Evolutionary conservation across 2,797 vertebrate genomes (phyloP).

Genomic region (Atherinosoma microstoma): DNA sequence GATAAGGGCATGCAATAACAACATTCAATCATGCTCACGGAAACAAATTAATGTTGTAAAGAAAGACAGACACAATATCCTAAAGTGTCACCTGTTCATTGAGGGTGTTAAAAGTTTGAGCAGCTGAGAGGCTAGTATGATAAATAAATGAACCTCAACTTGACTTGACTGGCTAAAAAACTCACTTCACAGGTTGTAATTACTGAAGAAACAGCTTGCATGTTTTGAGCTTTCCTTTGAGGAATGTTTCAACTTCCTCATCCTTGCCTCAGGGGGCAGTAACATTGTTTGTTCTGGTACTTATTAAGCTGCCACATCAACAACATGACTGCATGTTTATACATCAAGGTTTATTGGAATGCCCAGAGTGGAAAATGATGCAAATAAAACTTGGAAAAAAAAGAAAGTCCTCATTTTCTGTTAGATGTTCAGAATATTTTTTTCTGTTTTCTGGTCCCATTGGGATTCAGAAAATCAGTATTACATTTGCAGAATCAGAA

Average conservation of each 20-base stretch:
- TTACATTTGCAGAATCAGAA: constrained; percentile 35
- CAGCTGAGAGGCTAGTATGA: background rate
- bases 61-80: background rate
- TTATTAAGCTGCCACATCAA: constrained; percentile 61
- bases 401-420: constrained; percentile 6
- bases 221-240: constrained; percentile 56
- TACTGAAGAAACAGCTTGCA: constrained; percentile 49
- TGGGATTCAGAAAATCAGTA: constrained; percentile 20
- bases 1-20: constrained; percentile 9
- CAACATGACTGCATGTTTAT: constrained; percentile 40
- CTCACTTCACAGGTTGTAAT: constrained; percentile 59
- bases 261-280: constrained; percentile 65
- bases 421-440: constrained; percentile 26
- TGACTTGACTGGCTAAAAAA: constrained; percentile 4
- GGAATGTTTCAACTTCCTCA: constrained; percentile 72
- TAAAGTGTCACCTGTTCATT: constrained; percentile 12
- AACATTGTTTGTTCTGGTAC: constrained; percentile 69
- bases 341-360: constrained; percentile 15
- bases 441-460: constrained; percentile 32
- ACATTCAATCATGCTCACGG: constrained; percentile 32
- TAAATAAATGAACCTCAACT: background rate
- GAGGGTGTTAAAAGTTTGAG: constrained; percentile 2
- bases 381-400: constrained; percentile 20
- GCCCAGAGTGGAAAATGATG: background rate
- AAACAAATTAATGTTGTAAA: constrained; percentile 10